phyloP scores from a whole-genome alignment of 2,113 vertebrate species.

The Propithecus coquereli region DNA sequence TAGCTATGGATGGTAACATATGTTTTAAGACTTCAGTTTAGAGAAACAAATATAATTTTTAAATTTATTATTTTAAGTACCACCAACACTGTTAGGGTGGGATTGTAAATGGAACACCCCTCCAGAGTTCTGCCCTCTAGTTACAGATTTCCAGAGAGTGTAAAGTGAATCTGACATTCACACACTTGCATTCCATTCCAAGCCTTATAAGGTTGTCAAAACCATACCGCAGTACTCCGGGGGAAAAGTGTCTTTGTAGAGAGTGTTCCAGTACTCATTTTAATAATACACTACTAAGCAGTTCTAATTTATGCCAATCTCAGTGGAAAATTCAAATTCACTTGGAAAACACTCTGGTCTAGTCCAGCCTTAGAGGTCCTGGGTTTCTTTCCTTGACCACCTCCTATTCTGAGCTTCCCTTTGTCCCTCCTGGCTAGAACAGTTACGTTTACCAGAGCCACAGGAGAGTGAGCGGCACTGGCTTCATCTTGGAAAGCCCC shows the following conservation, averaged over 20 bases:
- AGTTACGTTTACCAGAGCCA: not conserved
- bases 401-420: not conserved
- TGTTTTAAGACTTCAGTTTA: not conserved
- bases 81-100: not conserved
- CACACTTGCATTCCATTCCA: not conserved
- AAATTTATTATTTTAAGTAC: not conserved
- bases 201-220: not conserved
- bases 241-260: not conserved
- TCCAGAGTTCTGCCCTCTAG: not conserved
- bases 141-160: not conserved
- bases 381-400: not conserved
- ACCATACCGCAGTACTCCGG: not conserved
- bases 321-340: not conserved
- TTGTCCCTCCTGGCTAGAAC: not conserved
- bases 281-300: not conserved
- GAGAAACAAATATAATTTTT: not conserved
- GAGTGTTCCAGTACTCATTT: not conserved
- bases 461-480: not conserved
- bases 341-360: not conserved
- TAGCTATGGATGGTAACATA: not conserved
- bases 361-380: not conserved
- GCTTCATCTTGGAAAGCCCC: not conserved
- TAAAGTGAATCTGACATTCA: not conserved
- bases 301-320: not conserved
- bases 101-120: not conserved